Base-by-base conservation (phyloP, 2,888 invertebrate genomes). In the Coremacera marginata region DNA sequence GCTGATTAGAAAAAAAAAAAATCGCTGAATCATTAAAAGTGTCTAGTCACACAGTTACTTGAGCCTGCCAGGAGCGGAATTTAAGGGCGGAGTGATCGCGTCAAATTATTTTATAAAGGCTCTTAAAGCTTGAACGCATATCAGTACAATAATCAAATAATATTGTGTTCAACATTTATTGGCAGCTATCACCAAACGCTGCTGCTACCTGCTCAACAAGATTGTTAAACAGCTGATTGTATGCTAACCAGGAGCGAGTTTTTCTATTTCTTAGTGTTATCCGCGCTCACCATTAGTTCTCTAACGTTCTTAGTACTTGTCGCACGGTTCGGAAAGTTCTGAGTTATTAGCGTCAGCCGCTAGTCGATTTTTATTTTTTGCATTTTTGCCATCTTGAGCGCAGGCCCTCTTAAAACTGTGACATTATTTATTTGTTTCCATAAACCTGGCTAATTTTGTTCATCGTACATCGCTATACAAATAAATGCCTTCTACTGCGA, bases 281-380 rank as follows among this genome's bases (percentile, higher is more conserved):
- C 34, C 52, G 65, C 51, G 27, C 72, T 73, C 51, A 44, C 34
- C 44, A 31, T 73, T 63, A 73, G 60, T 73, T 62, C 60, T 22
- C 22, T 14, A 60, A n/a, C 44, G 37, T 60, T 71, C 63, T 60
- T 63, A 73, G 51, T 34, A 34, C 72, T 51, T 31, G 72, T 27
- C 72, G 62, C 62, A 44, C 62, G 62, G 25, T 73, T 62, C 19
- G 22, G 9, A 67, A 22, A 11, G 19, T 49, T 44, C 55, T 22
- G 19, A 34, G n/a, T 34, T n/a, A 34, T 14, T 34, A 2, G 16
- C 44, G 3, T 67, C 52, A 25, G n/a, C 25, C 68, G 49, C 49
- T 25, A 49, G 49, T 5, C 14, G 27, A 14, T 31, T 19, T 55
- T 11, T n/a, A n/a, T n/a, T 19, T 2, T 25, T 31, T 14, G 16